These are phyloP conservation scores for Cosmorhoe ocellata DNA, from an alignment of 2,888 invertebrate genomes.

Conservation along the genomic window DNA sequence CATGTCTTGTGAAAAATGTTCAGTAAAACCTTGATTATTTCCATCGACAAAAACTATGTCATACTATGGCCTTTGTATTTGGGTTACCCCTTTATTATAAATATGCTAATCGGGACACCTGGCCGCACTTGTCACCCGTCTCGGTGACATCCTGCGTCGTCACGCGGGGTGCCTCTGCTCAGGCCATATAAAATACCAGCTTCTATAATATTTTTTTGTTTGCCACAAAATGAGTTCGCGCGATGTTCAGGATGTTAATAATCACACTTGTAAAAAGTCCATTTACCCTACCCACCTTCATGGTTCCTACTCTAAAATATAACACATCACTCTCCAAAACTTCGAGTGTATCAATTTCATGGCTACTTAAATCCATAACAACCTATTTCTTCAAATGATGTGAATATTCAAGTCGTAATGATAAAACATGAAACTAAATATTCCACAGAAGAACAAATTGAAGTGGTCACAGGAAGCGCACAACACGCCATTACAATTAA, in stretches of 20 bases:
- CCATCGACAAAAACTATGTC: neutral
- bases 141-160: conserved; percentile 44
- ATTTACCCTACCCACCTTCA: too few relatives aligned
- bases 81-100: conserved; percentile 21
- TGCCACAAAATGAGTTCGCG: too few relatives aligned
- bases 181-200: conserved; percentile 9
- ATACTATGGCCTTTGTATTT: neutral
- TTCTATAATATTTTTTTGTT: too few relatives aligned
- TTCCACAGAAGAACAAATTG: conserved; percentile 23
- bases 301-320: too few relatives aligned
- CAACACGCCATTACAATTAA: conserved; percentile 26
- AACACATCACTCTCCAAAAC: neutral
- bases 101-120: conserved; percentile 47
- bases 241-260: too few relatives aligned
- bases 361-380: conserved; percentile 18
- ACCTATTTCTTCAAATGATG: conserved; percentile 17
- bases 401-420: conserved; percentile 16
- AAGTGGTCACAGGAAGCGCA: conserved; percentile 24
- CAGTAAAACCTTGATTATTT: too few relatives aligned
- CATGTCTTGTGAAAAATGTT: too few relatives aligned
- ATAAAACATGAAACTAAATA: conserved; percentile 17
- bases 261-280: too few relatives aligned
- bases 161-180: conserved; percentile 51
- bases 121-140: conserved; percentile 39
- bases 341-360: conserved; percentile 18